Base-by-base conservation (phyloP, 2,888 invertebrate species). In the Dynastes tityus region DNA sequence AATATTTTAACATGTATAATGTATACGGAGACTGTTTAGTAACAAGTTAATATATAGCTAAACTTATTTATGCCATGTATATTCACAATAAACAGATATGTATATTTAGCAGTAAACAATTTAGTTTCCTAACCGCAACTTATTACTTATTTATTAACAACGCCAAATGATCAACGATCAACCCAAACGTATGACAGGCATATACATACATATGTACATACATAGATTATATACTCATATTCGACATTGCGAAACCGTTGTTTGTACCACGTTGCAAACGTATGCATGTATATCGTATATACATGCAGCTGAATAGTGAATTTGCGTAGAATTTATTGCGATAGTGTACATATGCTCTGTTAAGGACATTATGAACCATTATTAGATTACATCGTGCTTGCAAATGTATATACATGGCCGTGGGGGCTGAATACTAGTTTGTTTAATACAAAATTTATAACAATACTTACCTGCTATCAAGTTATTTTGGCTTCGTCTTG, bases 311-410 rank as follows among this genome's bases (percentile, higher is more conserved):
- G 32, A 13, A 53, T 40, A 73, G 37, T 73, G 37, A 37, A 55
- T 55, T 73, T 73, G 73, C 73, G 55, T 73, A 32, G 58, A 58
- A 55, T 73, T 37, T 73, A 53, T 32, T 73, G 53, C 58, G 73
- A 32, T 53, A 55, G 32, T 29, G 29, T 64, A 64, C 32, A 64
- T 64, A 64, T n/a, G n/a, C 32, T 13, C 63, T 64, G 64, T 37
- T 64, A 37, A 64, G 64, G 64, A 37, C 32, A 64, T 64, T 64
- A 37, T 64, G 32, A 64, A 64, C 37, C 13, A 64, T 64, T 64
- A 64, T 55, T 55, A 55, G 55, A 55, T 55, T 55, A 55, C 4
- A 55, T 22, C 55, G 6, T 55, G 16, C 22, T 55, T 55, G 22
- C 16, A n/a, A 55, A 55, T 8, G n/a, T 55, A 3, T 6, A 22